Evolutionary conservation across 2,113 vertebrate species (phyloP).

Genomic region (Notothenia coriiceps): DNA sequence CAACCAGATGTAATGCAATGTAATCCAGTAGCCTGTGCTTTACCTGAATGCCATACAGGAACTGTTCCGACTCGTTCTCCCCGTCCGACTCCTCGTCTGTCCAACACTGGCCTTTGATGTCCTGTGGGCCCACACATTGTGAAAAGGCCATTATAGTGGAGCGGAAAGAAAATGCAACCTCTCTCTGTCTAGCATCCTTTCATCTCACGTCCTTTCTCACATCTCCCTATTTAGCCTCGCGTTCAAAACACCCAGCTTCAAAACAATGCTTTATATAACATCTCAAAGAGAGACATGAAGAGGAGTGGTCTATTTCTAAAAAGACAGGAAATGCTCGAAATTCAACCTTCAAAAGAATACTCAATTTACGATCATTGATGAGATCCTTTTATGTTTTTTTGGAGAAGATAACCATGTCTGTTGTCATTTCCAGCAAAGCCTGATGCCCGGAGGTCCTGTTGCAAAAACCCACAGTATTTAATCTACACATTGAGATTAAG

Average conservation of each 20-base stretch:
- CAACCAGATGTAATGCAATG: not conserved
- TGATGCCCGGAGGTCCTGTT: not conserved
- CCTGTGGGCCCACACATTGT: conserved; percentile 82
- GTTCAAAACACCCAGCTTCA: conserved; percentile 58
- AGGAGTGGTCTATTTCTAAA: conserved; percentile 37
- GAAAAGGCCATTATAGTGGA: conserved; percentile 66
- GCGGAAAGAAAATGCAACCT: conserved; percentile 48
- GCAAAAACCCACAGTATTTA: not conserved
- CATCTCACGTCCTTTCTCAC: conserved; percentile 58
- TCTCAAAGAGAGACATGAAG: conserved; percentile 37
- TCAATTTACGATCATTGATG: conserved; percentile 22
- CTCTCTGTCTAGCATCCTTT: conserved; percentile 58
- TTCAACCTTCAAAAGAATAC: conserved; percentile 35
- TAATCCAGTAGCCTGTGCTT: conserved; percentile 14
- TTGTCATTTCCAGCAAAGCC: conserved; percentile 16
- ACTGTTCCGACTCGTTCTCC: conserved; percentile 97
- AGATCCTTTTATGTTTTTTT: not conserved
- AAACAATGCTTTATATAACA: conserved; percentile 68
- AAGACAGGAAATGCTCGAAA: conserved; percentile 37
- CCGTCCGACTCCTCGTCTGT: conserved; percentile 99
- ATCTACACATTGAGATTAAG: not conserved
- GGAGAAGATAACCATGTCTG: conserved; percentile 21
- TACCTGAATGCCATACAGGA: conserved; percentile 98
- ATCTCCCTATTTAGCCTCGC: conserved; percentile 62
- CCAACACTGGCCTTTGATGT: conserved; percentile 98